Conservation (phyloP, 2,113 vertebrate genomes). For the Chaetodon auriga region DNA sequence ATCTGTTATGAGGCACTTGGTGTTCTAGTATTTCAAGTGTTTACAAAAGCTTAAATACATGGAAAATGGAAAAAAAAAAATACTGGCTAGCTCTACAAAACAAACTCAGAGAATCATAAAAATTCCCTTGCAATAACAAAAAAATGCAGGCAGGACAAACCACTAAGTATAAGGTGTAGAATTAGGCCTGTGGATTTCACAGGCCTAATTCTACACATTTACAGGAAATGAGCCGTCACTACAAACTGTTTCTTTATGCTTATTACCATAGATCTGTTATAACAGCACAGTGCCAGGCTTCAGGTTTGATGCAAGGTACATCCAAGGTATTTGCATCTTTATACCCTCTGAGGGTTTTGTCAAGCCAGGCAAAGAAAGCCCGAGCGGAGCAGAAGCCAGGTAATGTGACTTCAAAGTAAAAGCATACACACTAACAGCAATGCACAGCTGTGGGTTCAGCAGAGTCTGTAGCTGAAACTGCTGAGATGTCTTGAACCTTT, state of each 20-base stretch:
- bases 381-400: background rate
- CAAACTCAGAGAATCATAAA: background rate
- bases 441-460: background rate
- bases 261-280: background rate
- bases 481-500: background rate
- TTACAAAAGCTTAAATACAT: too few relatives aligned
- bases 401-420: background rate
- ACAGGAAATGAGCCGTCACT: background rate
- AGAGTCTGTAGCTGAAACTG: too few relatives aligned
- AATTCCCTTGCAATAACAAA: background rate
- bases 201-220: too few relatives aligned
- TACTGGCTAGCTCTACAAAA: background rate
- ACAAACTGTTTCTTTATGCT: background rate
- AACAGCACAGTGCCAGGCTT: background rate
- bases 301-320: background rate
- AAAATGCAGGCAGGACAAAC: background rate
- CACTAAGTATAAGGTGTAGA: background rate
- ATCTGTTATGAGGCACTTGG: slow-evolving; percentile 9
- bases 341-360: background rate
- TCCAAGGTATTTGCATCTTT: background rate
- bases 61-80: too few relatives aligned
- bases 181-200: too few relatives aligned
- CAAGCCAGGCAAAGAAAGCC: background rate
- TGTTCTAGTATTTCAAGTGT: background rate
- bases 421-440: background rate